Conservation (phyloP, 2,113 vertebrate species). For the Progne subis region DNA sequence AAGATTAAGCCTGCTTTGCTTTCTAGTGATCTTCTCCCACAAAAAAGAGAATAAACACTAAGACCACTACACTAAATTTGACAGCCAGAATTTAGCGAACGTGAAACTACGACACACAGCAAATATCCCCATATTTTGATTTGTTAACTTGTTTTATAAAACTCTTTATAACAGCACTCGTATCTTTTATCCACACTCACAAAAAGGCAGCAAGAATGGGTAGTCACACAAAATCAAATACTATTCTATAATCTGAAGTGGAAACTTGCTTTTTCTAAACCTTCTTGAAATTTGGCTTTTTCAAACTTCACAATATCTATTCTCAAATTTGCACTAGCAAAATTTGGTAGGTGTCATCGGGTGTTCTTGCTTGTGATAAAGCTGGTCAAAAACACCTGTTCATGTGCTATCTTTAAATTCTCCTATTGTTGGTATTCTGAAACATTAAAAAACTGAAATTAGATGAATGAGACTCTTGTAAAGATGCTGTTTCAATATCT, state of each 20-base stretch:
- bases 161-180: accelerated
- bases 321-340: neutral
- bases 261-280: neutral
- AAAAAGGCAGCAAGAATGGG: neutral
- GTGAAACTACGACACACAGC: neutral
- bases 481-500: neutral
- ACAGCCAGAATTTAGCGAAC: too few relatives aligned
- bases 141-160: neutral
- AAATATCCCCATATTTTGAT: neutral
- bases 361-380: neutral
- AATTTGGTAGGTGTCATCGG: neutral
- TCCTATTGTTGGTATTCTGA: neutral
- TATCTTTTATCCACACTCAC: neutral
- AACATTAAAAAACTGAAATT: neutral
- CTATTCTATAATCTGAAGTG: neutral
- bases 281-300: neutral
- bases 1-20: too few relatives aligned
- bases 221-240: neutral
- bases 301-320: neutral
- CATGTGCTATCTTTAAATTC: neutral
- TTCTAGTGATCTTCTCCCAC: too few relatives aligned
- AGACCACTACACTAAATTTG: too few relatives aligned
- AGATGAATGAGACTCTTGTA: neutral
- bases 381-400: neutral
- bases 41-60: too few relatives aligned